Conservation (phyloP, 1,140 invertebrate genomes). For the Nebria ingens region DNA sequence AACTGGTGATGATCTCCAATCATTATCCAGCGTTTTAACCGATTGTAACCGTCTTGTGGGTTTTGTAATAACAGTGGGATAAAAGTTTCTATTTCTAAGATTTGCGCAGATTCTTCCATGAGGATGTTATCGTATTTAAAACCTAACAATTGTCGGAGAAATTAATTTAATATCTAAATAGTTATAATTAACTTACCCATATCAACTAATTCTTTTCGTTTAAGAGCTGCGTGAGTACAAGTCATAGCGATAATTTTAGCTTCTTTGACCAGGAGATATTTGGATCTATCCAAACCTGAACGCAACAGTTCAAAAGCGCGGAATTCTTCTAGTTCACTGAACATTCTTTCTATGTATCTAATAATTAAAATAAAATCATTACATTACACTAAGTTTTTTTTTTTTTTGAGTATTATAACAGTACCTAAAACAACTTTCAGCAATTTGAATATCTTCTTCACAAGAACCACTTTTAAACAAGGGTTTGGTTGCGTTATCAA, state of each 20-base stretch:
- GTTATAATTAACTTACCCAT: conserved; percentile 47
- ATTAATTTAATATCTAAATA: too few species aligned
- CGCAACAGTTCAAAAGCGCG: conserved; percentile 93
- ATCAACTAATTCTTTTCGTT: conserved; percentile 91
- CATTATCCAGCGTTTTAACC: conserved; percentile 99
- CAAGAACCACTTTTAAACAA: conserved; percentile 73
- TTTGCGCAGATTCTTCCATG: conserved; percentile 99
- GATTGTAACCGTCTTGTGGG: conserved; percentile 89
- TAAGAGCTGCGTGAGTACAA: conserved; percentile 97
- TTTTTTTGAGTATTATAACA: background rate
- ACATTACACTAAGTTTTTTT: conserved; percentile 22
- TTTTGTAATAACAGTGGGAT: conserved; percentile 96
- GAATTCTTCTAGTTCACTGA: conserved; percentile 95
- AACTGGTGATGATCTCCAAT: conserved; percentile 99
- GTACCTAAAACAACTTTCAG: conserved; percentile 80
- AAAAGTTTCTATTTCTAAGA: conserved; percentile 99
- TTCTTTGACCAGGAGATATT: conserved; percentile 96
- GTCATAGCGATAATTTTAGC: conserved; percentile 99
- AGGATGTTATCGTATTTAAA: conserved; percentile 98
- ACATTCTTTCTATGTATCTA: conserved; percentile 86
- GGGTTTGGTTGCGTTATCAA: conserved; percentile 85
- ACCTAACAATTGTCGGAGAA: conserved; percentile 38
- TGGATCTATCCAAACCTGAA: conserved; percentile 88
- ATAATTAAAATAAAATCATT: too few species aligned
- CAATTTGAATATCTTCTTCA: conserved; percentile 84